These are phyloP conservation scores for Halesus radiatus DNA, from an alignment of 1,140 invertebrate species.

Conservation along the genomic window DNA sequence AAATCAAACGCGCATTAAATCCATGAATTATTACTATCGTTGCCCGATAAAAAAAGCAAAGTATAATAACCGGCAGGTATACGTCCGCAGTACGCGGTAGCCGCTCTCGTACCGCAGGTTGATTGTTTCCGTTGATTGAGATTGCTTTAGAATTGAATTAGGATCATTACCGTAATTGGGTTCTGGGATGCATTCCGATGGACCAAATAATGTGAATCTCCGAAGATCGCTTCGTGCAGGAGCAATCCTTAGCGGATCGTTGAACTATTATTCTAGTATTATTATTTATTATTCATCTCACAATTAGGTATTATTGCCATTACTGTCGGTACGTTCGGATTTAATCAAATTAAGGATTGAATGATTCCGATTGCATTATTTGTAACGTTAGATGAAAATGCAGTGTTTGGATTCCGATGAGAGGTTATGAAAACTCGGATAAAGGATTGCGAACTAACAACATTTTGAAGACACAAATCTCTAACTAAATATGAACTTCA, in stretches of 20 bases:
- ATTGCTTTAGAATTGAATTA: constrained; percentile 52
- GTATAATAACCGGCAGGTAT: constrained; percentile 18
- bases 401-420: neutral
- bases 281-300: neutral
- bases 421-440: too few relatives aligned
- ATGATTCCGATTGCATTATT: neutral
- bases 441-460: too few relatives aligned
- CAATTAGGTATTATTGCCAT: constrained; percentile 14
- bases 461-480: too few relatives aligned
- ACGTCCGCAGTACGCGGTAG: constrained; percentile 13
- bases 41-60: constrained; percentile 30
- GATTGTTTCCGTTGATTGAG: constrained; percentile 41
- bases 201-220: constrained; percentile 11
- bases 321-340: neutral
- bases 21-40: constrained; percentile 49
- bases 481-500: too few relatives aligned
- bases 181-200: constrained; percentile 10
- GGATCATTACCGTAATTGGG: constrained; percentile 51
- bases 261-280: neutral
- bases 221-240: constrained; percentile 1
- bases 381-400: neutral
- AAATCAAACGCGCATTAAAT: constrained; percentile 53
- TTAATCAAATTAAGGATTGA: constrained; percentile 13
- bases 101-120: constrained; percentile 1
- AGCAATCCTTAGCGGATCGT: neutral